Percentiles rank a stretch among this genome's conserved stretches.
Conservation (phyloP, 2,888 invertebrate genomes). For the Mythimna impura region DNA sequence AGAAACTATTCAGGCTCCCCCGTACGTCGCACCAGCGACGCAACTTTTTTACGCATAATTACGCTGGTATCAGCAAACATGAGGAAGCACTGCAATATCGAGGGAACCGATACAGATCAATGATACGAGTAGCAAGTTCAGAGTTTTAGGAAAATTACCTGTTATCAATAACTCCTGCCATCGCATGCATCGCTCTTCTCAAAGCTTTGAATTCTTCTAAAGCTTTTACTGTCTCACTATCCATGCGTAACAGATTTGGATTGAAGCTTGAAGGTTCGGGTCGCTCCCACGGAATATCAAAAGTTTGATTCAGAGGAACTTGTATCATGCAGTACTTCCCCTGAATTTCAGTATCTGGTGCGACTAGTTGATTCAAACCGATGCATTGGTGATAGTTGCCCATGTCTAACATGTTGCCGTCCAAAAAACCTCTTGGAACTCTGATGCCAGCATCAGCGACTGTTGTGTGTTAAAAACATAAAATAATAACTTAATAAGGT, state of each 20-base stretch:
- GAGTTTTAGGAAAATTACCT: conserved; percentile 36
- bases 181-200: conserved; percentile 31
- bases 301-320: conserved; percentile 66
- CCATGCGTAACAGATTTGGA: conserved; percentile 49
- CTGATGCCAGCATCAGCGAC: conserved; percentile 74
- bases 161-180: conserved; percentile 48
- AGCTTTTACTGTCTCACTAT: conserved; percentile 42
- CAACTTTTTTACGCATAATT: too few relatives aligned
- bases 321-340: conserved; percentile 77
- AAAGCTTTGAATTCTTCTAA: conserved; percentile 25
- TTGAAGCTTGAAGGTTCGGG: conserved; percentile 30
- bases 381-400: conserved; percentile 77
- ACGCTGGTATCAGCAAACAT: too few relatives aligned
- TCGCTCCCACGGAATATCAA: conserved; percentile 42
- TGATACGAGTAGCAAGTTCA: background rate
- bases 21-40: too few relatives aligned
- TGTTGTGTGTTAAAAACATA: conserved; percentile 39
- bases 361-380: conserved; percentile 59
- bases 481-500: too few relatives aligned
- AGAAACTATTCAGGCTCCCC: too few relatives aligned
- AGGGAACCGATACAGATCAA: background rate
- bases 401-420: conserved; percentile 68
- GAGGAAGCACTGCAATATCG: too few relatives aligned
- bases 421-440: conserved; percentile 68
- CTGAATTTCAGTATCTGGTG: conserved; percentile 61